Percentiles rank a stretch among this genome's conserved stretches.
Conservation (phyloP, 2,888 invertebrate genomes). For the Polyommatus iphigenia region DNA sequence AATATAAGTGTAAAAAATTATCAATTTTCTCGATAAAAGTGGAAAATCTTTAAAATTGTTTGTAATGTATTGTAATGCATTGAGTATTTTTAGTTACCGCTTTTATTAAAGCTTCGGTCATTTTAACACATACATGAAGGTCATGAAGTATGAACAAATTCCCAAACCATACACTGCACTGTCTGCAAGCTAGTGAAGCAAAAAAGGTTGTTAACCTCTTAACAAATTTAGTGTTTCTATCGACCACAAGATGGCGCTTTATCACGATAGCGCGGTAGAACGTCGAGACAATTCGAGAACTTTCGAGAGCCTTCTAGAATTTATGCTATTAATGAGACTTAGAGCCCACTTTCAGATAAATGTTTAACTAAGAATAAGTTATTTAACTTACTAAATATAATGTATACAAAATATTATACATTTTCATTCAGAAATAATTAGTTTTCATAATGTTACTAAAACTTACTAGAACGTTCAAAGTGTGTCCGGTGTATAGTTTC, state of each 20-base stretch:
- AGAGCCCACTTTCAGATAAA: conserved; percentile 43
- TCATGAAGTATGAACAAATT: too few relatives aligned
- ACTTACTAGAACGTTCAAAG: conserved; percentile 62
- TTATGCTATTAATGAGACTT: conserved; percentile 32
- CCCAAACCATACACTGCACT: too few relatives aligned
- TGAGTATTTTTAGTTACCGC: too few relatives aligned
- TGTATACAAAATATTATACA: not conserved
- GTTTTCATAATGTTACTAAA: conserved; percentile 36
- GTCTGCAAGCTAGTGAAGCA: not conserved
- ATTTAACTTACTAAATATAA: not conserved
- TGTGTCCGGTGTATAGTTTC: conserved; percentile 55
- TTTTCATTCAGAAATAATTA: conserved; percentile 42
- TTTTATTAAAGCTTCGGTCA: too few relatives aligned
- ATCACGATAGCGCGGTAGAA: conserved; percentile 28
- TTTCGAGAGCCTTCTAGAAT: conserved; percentile 59
- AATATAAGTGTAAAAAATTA: too few relatives aligned
- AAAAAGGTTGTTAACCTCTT: conserved; percentile 55
- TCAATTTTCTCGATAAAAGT: too few relatives aligned
- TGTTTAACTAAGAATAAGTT: conserved; percentile 28
- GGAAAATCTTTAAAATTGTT: too few relatives aligned
- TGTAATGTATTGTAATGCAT: not conserved
- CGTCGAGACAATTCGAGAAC: conserved; percentile 52
- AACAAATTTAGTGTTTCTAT: conserved; percentile 43
- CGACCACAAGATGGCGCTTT: conserved; percentile 48
- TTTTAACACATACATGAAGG: too few relatives aligned